Percentiles rank a stretch among this genome's conserved stretches.
These are phyloP conservation scores for Lasioglossum malachurum DNA, from an alignment of 2,888 invertebrate species.

Conservation along the genomic window DNA sequence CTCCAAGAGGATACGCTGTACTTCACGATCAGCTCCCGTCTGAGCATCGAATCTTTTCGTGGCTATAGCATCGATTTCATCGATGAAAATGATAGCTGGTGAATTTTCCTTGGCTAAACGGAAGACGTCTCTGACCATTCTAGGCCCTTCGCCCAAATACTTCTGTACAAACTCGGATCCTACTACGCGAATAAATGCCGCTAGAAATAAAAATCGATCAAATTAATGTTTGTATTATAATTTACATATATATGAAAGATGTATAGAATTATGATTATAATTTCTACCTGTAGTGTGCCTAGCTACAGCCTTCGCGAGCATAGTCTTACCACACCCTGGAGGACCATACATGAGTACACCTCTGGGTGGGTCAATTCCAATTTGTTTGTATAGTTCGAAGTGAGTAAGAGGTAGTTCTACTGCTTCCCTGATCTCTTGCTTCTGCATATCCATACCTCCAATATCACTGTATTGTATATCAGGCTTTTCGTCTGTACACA, in stretches of 20 bases:
- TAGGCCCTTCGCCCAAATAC: conserved; percentile 99
- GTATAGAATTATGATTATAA: background rate
- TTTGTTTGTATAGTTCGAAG: conserved; percentile 99
- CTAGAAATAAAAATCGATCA: conserved; percentile 84
- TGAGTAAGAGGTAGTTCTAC: conserved; percentile 99
- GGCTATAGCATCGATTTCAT: conserved; percentile 99
- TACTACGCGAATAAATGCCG: conserved; percentile 99
- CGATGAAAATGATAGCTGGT: conserved; percentile 99
- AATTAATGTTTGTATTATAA: background rate
- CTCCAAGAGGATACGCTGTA: conserved; percentile 98
- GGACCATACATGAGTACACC: conserved; percentile 99
- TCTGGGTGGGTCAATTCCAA: conserved; percentile 99
- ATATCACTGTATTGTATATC: conserved; percentile 99
- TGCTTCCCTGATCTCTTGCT: conserved; percentile 99
- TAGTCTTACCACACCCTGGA: conserved; percentile 99
- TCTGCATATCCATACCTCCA: conserved; percentile 99
- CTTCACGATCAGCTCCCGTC: conserved; percentile 99
- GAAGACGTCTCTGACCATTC: conserved; percentile 99
- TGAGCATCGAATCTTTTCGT: conserved; percentile 99
- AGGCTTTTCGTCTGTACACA: conserved; percentile 94
- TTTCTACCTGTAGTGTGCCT: conserved; percentile 96
- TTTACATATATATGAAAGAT: background rate
- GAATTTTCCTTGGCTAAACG: conserved; percentile 99
- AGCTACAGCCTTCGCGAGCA: conserved; percentile 99
- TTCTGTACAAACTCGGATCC: conserved; percentile 99